These are phyloP conservation scores for Pseudonaja textilis DNA, from an alignment of 2,113 vertebrate genomes.

Conservation along the genomic window DNA sequence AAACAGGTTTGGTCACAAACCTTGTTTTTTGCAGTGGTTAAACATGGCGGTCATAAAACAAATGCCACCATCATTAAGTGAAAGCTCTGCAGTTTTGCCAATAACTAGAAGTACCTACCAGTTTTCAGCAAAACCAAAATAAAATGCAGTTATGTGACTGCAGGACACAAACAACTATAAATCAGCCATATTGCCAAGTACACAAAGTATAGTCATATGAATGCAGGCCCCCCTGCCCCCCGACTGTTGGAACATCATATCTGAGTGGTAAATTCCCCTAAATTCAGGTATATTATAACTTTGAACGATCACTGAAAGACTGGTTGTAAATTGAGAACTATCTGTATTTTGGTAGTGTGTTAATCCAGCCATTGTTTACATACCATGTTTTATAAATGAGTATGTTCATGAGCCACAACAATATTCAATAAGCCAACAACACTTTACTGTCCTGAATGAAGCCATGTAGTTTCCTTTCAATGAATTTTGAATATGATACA, in stretches of 20 bases:
- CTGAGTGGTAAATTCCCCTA: background rate
- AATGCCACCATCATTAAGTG: background rate
- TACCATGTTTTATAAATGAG: background rate
- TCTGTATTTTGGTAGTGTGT: background rate
- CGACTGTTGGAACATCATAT: background rate
- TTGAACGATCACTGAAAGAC: background rate
- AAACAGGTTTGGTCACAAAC: background rate
- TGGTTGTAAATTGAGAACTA: background rate
- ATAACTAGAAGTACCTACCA: background rate
- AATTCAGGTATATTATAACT: background rate
- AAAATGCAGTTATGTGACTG: background rate
- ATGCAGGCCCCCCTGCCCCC: background rate
- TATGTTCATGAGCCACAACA: background rate
- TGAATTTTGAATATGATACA: background rate
- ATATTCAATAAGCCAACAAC: background rate
- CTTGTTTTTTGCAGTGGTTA: background rate
- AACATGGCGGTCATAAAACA: background rate
- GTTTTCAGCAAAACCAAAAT: background rate
- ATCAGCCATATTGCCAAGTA: background rate
- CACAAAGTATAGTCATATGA: background rate
- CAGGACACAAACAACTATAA: background rate
- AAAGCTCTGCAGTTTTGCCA: background rate
- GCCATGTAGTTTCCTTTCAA: background rate
- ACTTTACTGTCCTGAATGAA: background rate
- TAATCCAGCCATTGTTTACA: background rate